Conservation (phyloP, 2,113 vertebrate species). For the Laticauda colubrina region DNA sequence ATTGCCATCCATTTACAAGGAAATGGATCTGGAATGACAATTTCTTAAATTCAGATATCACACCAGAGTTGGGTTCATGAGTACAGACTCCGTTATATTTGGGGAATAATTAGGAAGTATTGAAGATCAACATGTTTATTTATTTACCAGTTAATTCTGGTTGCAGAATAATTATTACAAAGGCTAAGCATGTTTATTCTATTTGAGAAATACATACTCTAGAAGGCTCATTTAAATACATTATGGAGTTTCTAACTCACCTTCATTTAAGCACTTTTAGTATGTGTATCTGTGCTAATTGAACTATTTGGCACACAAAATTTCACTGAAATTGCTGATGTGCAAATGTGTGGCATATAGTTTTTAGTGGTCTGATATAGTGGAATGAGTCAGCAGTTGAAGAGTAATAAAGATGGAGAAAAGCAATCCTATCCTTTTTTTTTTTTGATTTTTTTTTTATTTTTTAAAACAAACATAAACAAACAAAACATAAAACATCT, state of each 20-base stretch:
- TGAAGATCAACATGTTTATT: neutral
- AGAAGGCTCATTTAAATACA: neutral
- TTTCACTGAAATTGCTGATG: neutral
- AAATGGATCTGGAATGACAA: conserved; percentile 16
- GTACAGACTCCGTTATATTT: neutral
- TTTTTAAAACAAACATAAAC: too few relatives aligned
- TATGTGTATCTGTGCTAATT: neutral
- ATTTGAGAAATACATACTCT: too few relatives aligned
- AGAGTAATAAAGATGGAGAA: neutral
- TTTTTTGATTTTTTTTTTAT: too few relatives aligned
- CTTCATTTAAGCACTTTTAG: neutral
- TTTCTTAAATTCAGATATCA: conserved; percentile 57
- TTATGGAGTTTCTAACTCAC: neutral
- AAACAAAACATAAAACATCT: too few relatives aligned
- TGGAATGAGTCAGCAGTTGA: neutral
- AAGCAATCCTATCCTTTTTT: neutral
- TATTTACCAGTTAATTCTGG: neutral
- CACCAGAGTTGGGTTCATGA: neutral
- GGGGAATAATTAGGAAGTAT: neutral
- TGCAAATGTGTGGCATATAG: neutral
- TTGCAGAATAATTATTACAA: neutral
- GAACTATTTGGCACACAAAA: neutral
- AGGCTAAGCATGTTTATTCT: neutral
- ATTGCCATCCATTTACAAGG: conserved; percentile 34
- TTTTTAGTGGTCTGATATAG: neutral